Conservation (phyloP, 2,113 vertebrate genomes). For the Lucifuga dentata region DNA sequence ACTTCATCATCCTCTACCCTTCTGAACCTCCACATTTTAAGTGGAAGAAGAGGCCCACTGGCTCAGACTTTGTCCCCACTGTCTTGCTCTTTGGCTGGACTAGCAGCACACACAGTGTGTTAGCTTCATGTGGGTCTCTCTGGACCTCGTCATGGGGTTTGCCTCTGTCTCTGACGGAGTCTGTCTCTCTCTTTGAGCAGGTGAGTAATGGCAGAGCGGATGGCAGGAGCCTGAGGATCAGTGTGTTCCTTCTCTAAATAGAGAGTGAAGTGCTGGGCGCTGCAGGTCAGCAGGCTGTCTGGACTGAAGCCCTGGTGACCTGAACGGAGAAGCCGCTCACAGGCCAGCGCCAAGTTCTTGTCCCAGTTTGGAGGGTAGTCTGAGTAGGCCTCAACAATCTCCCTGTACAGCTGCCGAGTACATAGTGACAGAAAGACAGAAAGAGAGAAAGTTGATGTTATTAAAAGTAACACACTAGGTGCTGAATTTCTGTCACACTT, state of each 20-base stretch:
- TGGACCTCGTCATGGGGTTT: slow-evolving; percentile 43
- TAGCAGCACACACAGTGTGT: neutral
- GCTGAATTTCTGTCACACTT: slow-evolving; percentile 10
- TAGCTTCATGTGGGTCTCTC: slow-evolving; percentile 9
- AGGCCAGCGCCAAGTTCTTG: slow-evolving; percentile 96
- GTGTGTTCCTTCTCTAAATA: slow-evolving; percentile 85
- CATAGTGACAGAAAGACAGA: slow-evolving; percentile 29
- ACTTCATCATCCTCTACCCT: slow-evolving; percentile 2
- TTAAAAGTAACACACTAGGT: neutral
- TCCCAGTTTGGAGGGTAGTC: slow-evolving; percentile 95
- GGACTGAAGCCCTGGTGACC: slow-evolving; percentile 71
- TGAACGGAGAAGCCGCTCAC: slow-evolving; percentile 90
- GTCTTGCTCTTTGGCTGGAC: neutral
- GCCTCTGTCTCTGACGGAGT: slow-evolving; percentile 46
- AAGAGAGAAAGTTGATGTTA: slow-evolving; percentile 23
- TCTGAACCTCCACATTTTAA: slow-evolving; percentile 1
- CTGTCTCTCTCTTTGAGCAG: slow-evolving; percentile 84
- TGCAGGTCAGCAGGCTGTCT: slow-evolving; percentile 86
- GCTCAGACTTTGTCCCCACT: neutral
- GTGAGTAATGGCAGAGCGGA: slow-evolving; percentile 86
- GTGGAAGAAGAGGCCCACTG: slow-evolving; percentile 8
- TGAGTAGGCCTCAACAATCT: slow-evolving; percentile 85
- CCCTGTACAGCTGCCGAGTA: slow-evolving; percentile 88
- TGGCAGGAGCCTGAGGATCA: slow-evolving; percentile 87
- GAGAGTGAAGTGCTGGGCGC: slow-evolving; percentile 87